Evolutionary conservation across 1,140 invertebrate genomes (phyloP).

Genomic region (Aleiodes sp.): DNA sequence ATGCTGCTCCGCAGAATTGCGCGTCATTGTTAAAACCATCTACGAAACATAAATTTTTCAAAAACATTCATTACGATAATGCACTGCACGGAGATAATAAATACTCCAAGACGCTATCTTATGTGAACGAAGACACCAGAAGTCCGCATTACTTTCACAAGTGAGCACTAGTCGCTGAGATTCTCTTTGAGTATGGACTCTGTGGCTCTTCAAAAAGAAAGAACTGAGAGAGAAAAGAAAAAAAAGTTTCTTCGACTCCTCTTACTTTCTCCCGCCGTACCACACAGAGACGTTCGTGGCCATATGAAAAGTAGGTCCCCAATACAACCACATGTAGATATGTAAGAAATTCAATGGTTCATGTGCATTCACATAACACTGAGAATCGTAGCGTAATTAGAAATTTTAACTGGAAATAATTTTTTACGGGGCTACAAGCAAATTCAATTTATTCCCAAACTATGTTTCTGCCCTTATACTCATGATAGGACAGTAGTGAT

Average conservation of each 20-base stretch:
- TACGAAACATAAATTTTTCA: no score
- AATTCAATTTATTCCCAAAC: no score
- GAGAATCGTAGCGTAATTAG: neutral
- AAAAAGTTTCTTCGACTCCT: neutral
- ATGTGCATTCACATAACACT: neutral
- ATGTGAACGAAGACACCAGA: no score
- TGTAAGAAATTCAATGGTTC: constrained; percentile 1
- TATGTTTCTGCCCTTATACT: no score
- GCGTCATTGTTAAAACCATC: no score
- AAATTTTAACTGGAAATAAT: neutral
- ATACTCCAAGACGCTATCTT: no score
- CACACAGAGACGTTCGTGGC: neutral
- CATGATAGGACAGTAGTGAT: no score
- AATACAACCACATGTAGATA: neutral
- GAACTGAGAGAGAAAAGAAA: neutral
- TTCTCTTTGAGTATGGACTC: neutral
- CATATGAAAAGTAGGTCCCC: constrained; percentile 1
- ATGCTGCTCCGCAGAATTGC: no score
- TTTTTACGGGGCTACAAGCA: no score
- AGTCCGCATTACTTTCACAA: constrained; percentile 5
- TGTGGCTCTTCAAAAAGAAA: neutral
- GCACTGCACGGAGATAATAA: no score
- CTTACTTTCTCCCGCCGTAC: neutral
- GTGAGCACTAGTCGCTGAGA: neutral
- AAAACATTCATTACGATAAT: no score